A percentile compares a stretch with the other conserved stretches of the same genome.
Conservation (phyloP, 1,140 invertebrate species). For the Bicyclus anynana region DNA sequence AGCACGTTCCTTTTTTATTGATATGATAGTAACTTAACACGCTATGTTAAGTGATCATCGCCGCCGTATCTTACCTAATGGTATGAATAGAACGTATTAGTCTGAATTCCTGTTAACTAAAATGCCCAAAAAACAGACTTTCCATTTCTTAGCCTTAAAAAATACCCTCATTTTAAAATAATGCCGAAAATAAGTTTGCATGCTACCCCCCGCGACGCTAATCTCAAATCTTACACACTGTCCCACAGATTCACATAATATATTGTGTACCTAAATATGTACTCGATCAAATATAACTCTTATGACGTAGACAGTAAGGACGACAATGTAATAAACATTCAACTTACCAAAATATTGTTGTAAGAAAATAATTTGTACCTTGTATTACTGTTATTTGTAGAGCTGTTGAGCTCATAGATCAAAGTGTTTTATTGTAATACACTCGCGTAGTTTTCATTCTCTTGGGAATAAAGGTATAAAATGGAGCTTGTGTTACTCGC, state of each 20-base stretch:
- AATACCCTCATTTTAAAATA: too few species aligned
- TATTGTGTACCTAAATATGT: background rate
- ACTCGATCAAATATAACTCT: background rate
- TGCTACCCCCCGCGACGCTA: conserved; percentile 17
- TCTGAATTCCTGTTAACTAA: too few species aligned
- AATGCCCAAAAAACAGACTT: too few species aligned
- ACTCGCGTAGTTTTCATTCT: too few species aligned
- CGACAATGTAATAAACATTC: background rate
- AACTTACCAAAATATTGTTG: background rate
- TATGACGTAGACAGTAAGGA: background rate
- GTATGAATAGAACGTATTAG: too few species aligned
- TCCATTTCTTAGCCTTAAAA: too few species aligned
- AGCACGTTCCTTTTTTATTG: too few species aligned
- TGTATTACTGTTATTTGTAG: background rate
- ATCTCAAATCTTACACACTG: conserved; percentile 15
- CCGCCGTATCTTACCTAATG: too few species aligned
- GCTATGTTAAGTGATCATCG: too few species aligned
- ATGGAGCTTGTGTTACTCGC: too few species aligned
- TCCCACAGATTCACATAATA: background rate
- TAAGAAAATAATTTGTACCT: background rate
- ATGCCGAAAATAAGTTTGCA: background rate
- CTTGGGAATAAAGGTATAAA: too few species aligned
- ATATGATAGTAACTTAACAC: too few species aligned
- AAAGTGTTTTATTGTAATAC: background rate
- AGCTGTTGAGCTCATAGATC: background rate